Base-by-base conservation (phyloP, 2,113 vertebrate species). In the Notothenia coriiceps region DNA sequence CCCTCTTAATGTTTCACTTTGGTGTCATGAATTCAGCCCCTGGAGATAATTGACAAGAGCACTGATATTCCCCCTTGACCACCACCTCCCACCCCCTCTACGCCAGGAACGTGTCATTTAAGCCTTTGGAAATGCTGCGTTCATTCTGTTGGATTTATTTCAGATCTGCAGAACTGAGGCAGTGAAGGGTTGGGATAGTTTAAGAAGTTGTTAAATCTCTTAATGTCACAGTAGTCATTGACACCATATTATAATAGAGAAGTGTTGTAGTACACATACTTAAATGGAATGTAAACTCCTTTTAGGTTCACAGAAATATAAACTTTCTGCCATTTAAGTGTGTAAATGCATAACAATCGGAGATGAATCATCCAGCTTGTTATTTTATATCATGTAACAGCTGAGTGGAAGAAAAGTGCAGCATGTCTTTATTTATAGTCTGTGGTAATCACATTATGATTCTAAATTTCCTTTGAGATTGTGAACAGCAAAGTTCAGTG, bases 371-470 rank as follows among this genome's bases (percentile, higher is more conserved):
- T 43, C 6, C 52, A 18, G 40, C 55, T 0, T 54, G 74, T 56
- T 54, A 12, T 59, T 62, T 49, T 55, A 35, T 15, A 51, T 73
- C 66, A n/a, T 13, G 9, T 18, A 72, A 70, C 86, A 83, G 83
- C 79, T 85, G 76, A 75, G 80, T 50, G 40, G 50, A 73, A 69
- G 11, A 78, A 61, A 2, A 46, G 33, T 0, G 0, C 69, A 74
- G 44, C 29, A 35, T 2, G 1, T 50, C 17, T 6, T 80, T 83
- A 86, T 89, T 89, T 83, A 83, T 83, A 88, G 83, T 68, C 75
- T 33, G n/a, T 29, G 78, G 13, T 78, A 49, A 83, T 89, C 70
- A 43, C 77, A 84, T 83, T 56, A 86, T 74, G 46, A 33, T 85
- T 63, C 75, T 44, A 25, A 75, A 64, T 57, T 49, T 90, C 83